These are phyloP conservation scores for Xanthorhoe designata DNA, from an alignment of 2,888 invertebrate genomes.

Conservation along the genomic window DNA sequence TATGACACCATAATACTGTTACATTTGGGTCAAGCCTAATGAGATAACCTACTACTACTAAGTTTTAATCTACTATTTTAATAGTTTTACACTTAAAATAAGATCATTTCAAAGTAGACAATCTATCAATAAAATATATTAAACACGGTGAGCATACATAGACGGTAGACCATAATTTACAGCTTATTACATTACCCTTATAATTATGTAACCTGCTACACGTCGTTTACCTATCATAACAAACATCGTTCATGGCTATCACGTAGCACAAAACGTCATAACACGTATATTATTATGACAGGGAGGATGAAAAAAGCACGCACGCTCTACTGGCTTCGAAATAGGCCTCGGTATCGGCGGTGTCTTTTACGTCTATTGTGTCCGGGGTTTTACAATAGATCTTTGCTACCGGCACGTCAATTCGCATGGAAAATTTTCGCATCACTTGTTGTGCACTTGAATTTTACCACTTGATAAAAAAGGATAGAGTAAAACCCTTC, in stretches of 20 bases:
- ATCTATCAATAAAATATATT: too few relatives aligned
- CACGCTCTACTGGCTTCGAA: constrained; percentile 57
- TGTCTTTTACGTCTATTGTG: constrained; percentile 58
- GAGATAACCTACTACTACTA: too few relatives aligned
- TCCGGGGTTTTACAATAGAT: constrained; percentile 57
- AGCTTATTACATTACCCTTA: neutral
- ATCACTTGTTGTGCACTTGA: constrained; percentile 78
- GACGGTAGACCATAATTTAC: neutral
- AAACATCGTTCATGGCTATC: constrained; percentile 56
- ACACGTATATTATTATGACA: constrained; percentile 68
- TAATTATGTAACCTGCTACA: constrained; percentile 44
- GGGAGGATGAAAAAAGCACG: constrained; percentile 59
- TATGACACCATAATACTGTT: too few relatives aligned
- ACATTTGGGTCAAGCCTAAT: too few relatives aligned
- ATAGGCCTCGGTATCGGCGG: constrained; percentile 55
- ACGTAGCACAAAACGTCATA: constrained; percentile 62
- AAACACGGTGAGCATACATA: too few relatives aligned
- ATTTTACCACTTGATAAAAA: constrained; percentile 78
- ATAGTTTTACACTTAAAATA: too few relatives aligned
- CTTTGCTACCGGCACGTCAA: constrained; percentile 62
- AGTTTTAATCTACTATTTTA: too few relatives aligned
- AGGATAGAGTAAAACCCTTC: constrained; percentile 50
- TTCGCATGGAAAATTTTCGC: constrained; percentile 70
- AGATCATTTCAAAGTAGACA: too few relatives aligned
- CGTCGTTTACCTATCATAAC: constrained; percentile 57